Percentiles rank a stretch among this genome's conserved stretches.
Evolutionary conservation across 2,888 invertebrate species (phyloP).

Genomic region (Papilio gigon): DNA sequence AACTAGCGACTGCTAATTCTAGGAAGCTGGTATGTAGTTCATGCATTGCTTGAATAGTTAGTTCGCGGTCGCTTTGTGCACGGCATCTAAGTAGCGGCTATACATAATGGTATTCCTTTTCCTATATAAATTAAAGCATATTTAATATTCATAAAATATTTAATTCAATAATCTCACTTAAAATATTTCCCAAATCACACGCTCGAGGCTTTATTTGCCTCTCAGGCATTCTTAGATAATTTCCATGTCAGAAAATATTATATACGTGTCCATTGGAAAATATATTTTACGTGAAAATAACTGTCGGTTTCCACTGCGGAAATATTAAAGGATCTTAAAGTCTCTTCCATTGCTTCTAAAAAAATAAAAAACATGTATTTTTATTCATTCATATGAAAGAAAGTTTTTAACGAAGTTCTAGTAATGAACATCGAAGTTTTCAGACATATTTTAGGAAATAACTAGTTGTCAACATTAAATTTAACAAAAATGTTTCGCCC

Average conservation of each 20-base stretch:
- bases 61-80: background rate
- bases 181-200: background rate
- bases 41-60: background rate
- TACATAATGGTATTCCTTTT: background rate
- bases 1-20: background rate
- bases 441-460: too few species aligned
- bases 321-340: too few species aligned
- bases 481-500: too few species aligned
- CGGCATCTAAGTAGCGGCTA: background rate
- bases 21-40: background rate
- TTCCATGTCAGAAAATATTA: too few species aligned
- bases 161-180: background rate
- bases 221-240: background rate
- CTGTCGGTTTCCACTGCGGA: too few species aligned
- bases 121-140: background rate
- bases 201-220: background rate
- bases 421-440: too few species aligned
- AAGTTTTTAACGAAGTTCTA: too few species aligned
- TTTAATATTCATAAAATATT: background rate
- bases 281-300: background rate
- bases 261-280: background rate
- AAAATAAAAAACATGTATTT: too few species aligned
- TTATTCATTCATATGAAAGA: too few species aligned
- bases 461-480: too few species aligned
- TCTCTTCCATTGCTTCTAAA: too few species aligned